A percentile compares a stretch with the other conserved stretches of the same genome.
phyloP scores from a whole-genome alignment of 2,113 vertebrate genomes.

The Podilymbus podiceps region DNA sequence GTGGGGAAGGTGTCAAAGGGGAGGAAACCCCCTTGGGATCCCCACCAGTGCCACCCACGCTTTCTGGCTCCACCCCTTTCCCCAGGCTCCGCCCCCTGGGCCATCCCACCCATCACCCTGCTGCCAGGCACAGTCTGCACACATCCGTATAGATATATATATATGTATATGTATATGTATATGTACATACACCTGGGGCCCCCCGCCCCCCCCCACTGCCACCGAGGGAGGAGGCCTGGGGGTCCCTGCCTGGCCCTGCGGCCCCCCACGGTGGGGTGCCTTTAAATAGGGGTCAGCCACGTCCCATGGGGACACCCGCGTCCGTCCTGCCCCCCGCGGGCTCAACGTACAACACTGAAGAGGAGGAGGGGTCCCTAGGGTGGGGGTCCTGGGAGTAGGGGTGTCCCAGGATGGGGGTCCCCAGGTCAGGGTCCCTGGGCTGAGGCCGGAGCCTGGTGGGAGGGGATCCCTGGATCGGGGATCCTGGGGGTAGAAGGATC shows the following conservation, averaged over 20 bases:
- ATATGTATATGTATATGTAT: background rate
- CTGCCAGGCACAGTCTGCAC: background rate
- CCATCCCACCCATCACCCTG: background rate
- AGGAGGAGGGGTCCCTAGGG: background rate
- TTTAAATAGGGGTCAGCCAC: background rate
- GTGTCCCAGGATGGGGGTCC: background rate
- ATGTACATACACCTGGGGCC: background rate
- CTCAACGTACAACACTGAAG: slow-evolving; percentile 45
- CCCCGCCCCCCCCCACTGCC: background rate
- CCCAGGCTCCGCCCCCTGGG: background rate
- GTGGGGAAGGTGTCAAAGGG: no score
- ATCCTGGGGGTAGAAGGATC: background rate
- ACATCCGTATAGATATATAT: background rate
- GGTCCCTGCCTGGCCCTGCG: background rate
- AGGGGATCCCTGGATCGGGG: background rate
- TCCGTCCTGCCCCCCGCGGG: background rate
- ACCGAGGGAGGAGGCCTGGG: background rate
- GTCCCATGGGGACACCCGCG: background rate
- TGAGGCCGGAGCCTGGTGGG: background rate
- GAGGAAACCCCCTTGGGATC: background rate
- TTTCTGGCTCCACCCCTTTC: background rate
- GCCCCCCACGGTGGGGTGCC: background rate
- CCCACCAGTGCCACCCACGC: no score
- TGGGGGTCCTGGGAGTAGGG: background rate
- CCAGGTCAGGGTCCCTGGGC: background rate